Conservation (phyloP, 2,888 invertebrate species). For the Lepetodrilus schrolli region DNA sequence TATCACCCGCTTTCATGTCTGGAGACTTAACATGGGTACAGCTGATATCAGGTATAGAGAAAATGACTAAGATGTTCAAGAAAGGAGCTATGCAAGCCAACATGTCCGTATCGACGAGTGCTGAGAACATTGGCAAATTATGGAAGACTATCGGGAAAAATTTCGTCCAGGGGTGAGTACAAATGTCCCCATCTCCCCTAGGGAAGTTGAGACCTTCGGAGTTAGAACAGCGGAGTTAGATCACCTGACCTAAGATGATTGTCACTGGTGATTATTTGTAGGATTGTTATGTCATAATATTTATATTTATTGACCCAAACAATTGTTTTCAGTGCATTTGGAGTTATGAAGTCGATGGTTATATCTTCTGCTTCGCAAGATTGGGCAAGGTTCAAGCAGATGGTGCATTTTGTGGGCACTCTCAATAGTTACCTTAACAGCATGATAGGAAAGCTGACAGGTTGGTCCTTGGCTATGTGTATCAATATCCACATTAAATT, state of each 20-base stretch:
- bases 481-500: no score
- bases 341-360: slow-evolving; percentile 37
- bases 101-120: slow-evolving; percentile 15
- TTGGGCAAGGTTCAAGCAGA: slow-evolving; percentile 43
- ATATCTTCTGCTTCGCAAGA: neutral
- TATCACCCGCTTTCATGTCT: neutral
- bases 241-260: no score
- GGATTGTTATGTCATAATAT: neutral
- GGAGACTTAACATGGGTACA: slow-evolving; percentile 38
- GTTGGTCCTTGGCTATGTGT: no score
- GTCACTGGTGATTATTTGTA: neutral
- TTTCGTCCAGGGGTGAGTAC: no score
- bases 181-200: no score
- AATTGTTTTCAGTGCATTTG: neutral
- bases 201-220: no score
- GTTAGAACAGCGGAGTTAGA: no score
- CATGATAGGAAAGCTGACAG: slow-evolving; percentile 24
- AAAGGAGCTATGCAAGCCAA: neutral
- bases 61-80: slow-evolving; percentile 24
- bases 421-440: slow-evolving; percentile 31
- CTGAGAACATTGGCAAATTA: slow-evolving; percentile 20
- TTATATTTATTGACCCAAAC: neutral
- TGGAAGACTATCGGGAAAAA: slow-evolving; percentile 35
- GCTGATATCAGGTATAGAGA: slow-evolving; percentile 39
- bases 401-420: slow-evolving; percentile 36